These are phyloP conservation scores for Plagiodera versicolora DNA, from an alignment of 2,888 invertebrate species.

Conservation along the genomic window DNA sequence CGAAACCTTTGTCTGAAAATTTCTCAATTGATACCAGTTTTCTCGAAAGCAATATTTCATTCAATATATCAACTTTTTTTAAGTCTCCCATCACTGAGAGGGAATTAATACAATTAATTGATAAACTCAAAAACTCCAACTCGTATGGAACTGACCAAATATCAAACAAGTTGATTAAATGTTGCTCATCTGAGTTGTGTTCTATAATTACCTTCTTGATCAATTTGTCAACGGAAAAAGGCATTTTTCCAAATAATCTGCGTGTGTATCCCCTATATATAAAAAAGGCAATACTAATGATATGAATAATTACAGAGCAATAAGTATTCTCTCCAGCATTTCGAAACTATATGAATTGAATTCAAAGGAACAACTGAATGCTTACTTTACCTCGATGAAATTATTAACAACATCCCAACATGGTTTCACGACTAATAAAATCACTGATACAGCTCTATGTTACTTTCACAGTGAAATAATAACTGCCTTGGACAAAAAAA, in stretches of 20 bases:
- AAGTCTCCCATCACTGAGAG: background rate
- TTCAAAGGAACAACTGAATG: background rate
- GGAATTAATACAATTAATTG: background rate
- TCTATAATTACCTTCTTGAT: background rate
- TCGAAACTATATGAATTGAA: background rate
- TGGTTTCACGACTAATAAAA: background rate
- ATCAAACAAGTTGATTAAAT: conserved; percentile 1
- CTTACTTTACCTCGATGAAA: background rate
- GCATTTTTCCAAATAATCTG: background rate
- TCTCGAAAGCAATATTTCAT: background rate
- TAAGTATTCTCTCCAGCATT: background rate
- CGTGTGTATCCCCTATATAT: background rate
- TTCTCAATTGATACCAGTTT: conserved; percentile 1
- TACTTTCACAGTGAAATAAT: background rate
- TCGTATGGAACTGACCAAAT: background rate
- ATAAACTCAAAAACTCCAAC: background rate
- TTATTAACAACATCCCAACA: background rate
- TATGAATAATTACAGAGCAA: background rate
- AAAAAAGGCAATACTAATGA: background rate
- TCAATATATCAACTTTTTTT: background rate
- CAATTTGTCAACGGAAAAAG: background rate
- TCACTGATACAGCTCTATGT: background rate
- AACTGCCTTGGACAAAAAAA: background rate
- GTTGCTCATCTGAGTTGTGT: conserved; percentile 1
- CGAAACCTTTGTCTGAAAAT: background rate